Evolutionary conservation across 2,888 invertebrate species (phyloP), one percentile per base, ranked within the genome.

Genomic region (Anticlea derivata): DNA sequence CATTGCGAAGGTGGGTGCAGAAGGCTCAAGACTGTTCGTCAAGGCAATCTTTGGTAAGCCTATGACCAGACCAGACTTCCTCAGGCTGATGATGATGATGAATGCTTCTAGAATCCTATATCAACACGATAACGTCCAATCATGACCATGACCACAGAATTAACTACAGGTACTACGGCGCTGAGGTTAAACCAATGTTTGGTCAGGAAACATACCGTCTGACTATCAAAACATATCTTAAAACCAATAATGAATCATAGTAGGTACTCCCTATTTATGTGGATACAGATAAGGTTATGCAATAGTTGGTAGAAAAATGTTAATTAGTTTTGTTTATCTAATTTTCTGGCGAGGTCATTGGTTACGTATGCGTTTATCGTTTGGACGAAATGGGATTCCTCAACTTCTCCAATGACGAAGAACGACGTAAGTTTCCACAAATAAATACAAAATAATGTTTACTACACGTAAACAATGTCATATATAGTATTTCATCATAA

Each of bases 171-270:
- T 40, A 37, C 53, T 65, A 60, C 58, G 46, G 61, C 11, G 40
- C 54, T 45, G 47, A 55, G 56, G 50, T 54, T 59, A 57, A 43
- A 66, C 67, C 66, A 82, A 82, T 76, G 69, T 78, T 80, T 76
- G 66, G 55, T 50, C 26, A 70, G 69, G 63, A 71, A 73, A 73
- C 66, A 73, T 41, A 62, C 57, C 62, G 66, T 58, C 60, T 67
- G 68, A 73, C 70, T 71, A 73, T 64, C 66, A 73, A 73, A 77
- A 79, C 74, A 75, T 61, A 52, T 52, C 59, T 61, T 55, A 69
- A 75, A 77, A 78, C 74, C 77, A 82, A 81, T 70, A 77, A 64
- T 81, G 77, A 80, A 65, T 83, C 80, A 82, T 62, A 33, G n/a
- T 27, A 27, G 27, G 10, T 26, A 27, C 2, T 1, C 2, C 17